These are phyloP conservation scores for Neoarius graeffei DNA, from an alignment of 2,113 vertebrate genomes.

Conservation along the genomic window DNA sequence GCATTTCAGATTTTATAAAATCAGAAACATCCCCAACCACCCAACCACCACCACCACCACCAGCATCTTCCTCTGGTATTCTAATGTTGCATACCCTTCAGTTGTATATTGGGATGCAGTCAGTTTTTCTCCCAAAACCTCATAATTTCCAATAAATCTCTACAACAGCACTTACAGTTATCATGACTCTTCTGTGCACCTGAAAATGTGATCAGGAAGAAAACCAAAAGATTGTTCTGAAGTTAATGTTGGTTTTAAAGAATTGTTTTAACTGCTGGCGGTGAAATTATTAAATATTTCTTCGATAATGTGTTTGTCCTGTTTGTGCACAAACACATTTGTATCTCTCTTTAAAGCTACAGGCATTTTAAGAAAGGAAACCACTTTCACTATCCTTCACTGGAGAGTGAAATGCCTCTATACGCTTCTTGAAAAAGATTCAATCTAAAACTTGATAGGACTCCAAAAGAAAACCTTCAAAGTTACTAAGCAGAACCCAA, in stretches of 20 bases:
- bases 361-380: neutral
- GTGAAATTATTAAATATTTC: neutral
- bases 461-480: neutral
- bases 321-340: neutral
- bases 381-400: neutral
- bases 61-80: neutral
- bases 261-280: neutral
- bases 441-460: neutral
- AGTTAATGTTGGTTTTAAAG: neutral
- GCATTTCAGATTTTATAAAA: neutral
- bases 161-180: neutral
- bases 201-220: neutral
- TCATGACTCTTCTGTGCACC: neutral
- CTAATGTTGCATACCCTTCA: neutral
- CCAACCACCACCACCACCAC: neutral
- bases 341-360: neutral
- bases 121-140: neutral
- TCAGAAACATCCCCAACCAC: neutral
- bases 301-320: neutral
- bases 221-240: neutral
- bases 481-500: neutral
- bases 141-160: neutral
- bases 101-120: neutral
- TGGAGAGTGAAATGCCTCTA: neutral
- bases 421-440: neutral